Evolutionary conservation across 2,888 invertebrate species (phyloP).

Genomic region (Mactromeris polynyma): DNA sequence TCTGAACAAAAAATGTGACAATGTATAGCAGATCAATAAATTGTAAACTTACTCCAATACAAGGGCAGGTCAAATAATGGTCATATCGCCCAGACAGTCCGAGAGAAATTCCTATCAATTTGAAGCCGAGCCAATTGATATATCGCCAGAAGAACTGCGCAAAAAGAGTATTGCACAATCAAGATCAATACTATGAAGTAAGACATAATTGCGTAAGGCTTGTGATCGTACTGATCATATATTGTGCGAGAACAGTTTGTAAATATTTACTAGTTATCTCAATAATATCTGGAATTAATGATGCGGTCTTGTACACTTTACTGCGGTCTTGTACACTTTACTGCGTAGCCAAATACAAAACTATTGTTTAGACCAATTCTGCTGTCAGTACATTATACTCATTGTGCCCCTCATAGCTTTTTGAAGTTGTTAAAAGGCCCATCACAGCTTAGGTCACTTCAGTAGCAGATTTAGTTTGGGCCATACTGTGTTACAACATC

Average conservation of each 20-base stretch:
- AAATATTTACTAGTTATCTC: neutral
- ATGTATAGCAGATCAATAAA: neutral
- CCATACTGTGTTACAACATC: too few relatives aligned
- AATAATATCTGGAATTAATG: neutral
- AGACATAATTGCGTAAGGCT: neutral
- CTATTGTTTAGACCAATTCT: too few relatives aligned
- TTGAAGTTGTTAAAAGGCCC: too few relatives aligned
- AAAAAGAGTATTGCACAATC: neutral
- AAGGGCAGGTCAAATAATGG: neutral
- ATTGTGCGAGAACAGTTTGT: neutral
- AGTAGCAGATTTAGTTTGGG: too few relatives aligned
- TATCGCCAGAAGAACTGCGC: neutral
- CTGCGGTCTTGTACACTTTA: neutral
- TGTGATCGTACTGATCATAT: neutral
- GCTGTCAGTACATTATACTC: too few relatives aligned
- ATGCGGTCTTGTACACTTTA: neutral
- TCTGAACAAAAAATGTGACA: too few relatives aligned
- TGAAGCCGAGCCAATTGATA: slow-evolving; percentile 13
- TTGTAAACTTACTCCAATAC: neutral
- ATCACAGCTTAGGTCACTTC: too few relatives aligned
- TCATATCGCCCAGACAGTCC: neutral
- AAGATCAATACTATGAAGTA: neutral
- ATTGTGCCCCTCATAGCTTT: too few relatives aligned
- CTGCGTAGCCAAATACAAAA: neutral
- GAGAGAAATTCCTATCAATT: neutral